Percentiles rank a stretch among this genome's conserved stretches.
Evolutionary conservation across 2,797 vertebrate genomes (phyloP).

Genomic region (Microctenopoma steveboyesi): DNA sequence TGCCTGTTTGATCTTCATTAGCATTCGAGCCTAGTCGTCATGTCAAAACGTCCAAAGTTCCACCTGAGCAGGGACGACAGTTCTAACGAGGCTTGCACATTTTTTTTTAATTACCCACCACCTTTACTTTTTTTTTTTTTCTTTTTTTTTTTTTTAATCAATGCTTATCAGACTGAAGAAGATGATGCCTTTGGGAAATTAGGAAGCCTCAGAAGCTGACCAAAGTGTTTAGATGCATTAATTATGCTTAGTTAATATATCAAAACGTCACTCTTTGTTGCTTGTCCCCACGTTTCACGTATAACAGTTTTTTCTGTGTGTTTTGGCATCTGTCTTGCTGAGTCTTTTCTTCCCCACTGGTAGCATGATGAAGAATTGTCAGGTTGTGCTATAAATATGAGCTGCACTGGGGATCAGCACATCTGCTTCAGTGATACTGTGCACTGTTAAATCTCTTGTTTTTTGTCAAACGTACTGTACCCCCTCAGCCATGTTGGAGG

Average conservation of each 20-base stretch:
- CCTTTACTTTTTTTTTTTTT: background rate
- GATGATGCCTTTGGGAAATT: conserved; percentile 66
- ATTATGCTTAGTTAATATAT: conserved; percentile 72
- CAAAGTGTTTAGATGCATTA: conserved; percentile 61
- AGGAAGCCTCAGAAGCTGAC: conserved; percentile 54
- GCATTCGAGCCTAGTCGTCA: conserved; percentile 30
- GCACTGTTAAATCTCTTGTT: conserved; percentile 5
- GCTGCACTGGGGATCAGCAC: conserved; percentile 8
- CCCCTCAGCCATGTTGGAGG: background rate
- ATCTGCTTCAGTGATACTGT: conserved; percentile 34
- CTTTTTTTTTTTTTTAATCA: conserved; percentile 54
- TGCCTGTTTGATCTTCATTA: conserved; percentile 39
- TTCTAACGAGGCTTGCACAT: conserved; percentile 30
- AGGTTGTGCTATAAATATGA: conserved; percentile 27
- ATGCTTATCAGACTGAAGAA: conserved; percentile 55
- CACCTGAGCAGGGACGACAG: conserved; percentile 55
- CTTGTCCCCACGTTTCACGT: conserved; percentile 35
- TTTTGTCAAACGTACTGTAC: background rate
- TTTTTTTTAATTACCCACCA: conserved; percentile 32
- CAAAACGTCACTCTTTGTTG: conserved; percentile 46
- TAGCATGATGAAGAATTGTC: conserved; percentile 16
- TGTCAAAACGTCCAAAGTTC: conserved; percentile 33
- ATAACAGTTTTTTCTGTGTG: conserved; percentile 5
- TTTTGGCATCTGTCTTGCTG: conserved; percentile 11
- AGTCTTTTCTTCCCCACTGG: background rate